Evolutionary conservation across 2,797 vertebrate genomes (phyloP), one percentile per base, ranked within the genome.

Genomic region (Pipistrellus kuhlii): DNA sequence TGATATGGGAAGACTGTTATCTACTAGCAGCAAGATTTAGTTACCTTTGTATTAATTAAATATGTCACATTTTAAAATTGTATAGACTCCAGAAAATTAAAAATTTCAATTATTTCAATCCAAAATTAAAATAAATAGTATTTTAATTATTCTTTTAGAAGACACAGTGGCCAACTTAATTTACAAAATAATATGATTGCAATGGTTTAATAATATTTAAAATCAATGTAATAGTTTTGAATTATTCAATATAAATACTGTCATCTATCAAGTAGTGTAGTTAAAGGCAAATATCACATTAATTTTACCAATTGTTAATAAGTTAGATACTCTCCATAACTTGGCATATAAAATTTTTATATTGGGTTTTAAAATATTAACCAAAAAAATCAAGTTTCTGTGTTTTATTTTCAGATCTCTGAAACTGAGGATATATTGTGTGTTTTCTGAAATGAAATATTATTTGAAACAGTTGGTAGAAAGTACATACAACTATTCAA

Each of bases 131-230:
- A 86, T 81, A 72, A 85, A 23, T 59, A 38, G n/a, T 75, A 27
- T 93, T 88, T 93, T 86, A 76, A 32, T 85, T 90, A 48, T 77
- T 89, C 5, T 18, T 94, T 87, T 81, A 64, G 48, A 91, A 94
- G 30, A 81, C n/a, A 64, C 4, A 0, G 7, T 35, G 5, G 6
- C 20, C 83, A 51, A 71, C 12, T 84, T 81, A 80, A 30, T 21
- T 91, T 94, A 82, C 8, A 68, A 84, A 95, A 53, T 41, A 82
- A 21, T 72, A 23, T 78, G 7, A 88, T 44, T 85, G 59, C 8
- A 83, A 18, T 82, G 25, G 53, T 5, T n/a, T 71, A 78, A 78
- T 75, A 82, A 75, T 78, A 91, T 77, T 95, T 91, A 62, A 89
- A 92, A 73, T 81, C 13, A 77, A 41, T 38, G 1, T 53, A 30